These are phyloP conservation scores for Callipepla squamata DNA, from an alignment of 2,113 vertebrate species.

Conservation along the genomic window DNA sequence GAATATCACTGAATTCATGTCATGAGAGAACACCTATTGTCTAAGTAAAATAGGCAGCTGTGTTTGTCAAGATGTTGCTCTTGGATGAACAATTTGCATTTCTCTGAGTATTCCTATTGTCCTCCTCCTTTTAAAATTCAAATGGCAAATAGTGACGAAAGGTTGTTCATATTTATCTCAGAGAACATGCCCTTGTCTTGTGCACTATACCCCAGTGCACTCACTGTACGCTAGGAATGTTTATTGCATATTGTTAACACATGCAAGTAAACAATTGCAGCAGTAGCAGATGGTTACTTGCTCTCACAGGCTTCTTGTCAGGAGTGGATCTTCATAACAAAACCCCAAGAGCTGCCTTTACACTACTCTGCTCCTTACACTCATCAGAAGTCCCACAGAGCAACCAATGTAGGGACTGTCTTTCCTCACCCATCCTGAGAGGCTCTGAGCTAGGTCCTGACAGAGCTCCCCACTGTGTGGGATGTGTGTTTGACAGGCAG, in stretches of 20 bases:
- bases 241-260: not conserved
- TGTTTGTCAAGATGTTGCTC: not conserved
- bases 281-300: not conserved
- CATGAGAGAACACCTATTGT: not conserved
- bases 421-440: not conserved
- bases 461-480: not conserved
- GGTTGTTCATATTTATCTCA: not conserved
- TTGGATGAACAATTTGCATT: not conserved
- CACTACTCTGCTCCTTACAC: not conserved
- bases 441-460: not conserved
- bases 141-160: not conserved
- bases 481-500: not conserved
- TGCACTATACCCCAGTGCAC: not conserved
- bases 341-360: not conserved
- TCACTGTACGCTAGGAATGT: not conserved
- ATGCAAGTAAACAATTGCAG: not conserved
- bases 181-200: not conserved
- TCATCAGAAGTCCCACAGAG: not conserved
- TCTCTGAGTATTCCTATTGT: not conserved
- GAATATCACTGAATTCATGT: not conserved
- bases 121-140: not conserved
- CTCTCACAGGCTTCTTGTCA: not conserved
- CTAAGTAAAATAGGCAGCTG: not conserved
- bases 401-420: not conserved
- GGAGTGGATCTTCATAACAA: not conserved